Base-by-base conservation (phyloP, 2,797 vertebrate genomes). In the Poeciliopsis paucimaculata region DNA sequence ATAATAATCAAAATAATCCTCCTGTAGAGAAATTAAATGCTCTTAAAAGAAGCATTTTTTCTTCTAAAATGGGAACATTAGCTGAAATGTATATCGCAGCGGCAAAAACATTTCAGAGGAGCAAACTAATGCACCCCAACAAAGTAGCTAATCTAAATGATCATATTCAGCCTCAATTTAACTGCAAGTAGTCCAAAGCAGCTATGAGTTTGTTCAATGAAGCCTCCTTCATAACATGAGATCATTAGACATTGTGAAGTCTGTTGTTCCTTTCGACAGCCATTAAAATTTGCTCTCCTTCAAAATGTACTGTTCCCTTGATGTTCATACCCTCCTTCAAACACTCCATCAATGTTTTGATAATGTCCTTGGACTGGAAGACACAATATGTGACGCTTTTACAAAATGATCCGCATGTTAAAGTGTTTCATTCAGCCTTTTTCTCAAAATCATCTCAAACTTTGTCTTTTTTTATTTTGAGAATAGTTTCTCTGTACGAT, bases 161-260 rank as follows among this genome's bases (percentile, higher is more conserved):
- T 15, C n/a, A 5, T 66, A 77, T 34, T 47, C 9, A 60, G 64
- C 36, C 47, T 46, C 6, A 11, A 45, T 64, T 49, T 10, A 71
- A 78, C 68, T 57, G 31, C 12, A 70, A 85, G 82, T 75, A 28
- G 9, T 78, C 77, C 68, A 18, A 76, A 72, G 60, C 47, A 41
- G 7, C 31, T 13, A 57, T 18, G 15, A 43, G 47, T 64, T 83
- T 82, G 77, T 43, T 73, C 53, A 73, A 64, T 28, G 36, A 76
- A 49, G 60, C 55, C 23, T 76, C 77, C 1, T 34, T 68, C 60
- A 53, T 53, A 62, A 82, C 81, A 46, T 75, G 55, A 39, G 57
- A 57, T 73, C 46, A 47, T 77, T 71, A 76, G 23, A 77, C 0
- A 23, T 43, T n/a, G 7, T 73, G 28, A 31, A 76, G 53, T 74